Conservation (phyloP, 53 echinoderm and acorn worm species). For the Antedon mediterranea region DNA sequence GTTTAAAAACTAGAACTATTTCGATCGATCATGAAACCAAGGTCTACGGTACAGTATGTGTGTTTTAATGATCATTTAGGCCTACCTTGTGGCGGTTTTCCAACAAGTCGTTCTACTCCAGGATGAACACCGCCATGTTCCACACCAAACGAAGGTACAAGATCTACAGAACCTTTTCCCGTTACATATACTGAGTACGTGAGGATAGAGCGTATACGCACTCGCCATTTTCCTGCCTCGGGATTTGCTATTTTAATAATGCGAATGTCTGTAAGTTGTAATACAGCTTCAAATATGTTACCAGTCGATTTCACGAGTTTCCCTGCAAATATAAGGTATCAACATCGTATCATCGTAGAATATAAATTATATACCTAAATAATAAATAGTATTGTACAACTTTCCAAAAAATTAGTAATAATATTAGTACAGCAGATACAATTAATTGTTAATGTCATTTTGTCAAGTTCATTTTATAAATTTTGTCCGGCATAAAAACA, state of each 20-base stretch:
- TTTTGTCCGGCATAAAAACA: too few relatives aligned
- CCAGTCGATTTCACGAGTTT: neutral
- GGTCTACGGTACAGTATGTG: too few relatives aligned
- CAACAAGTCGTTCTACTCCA: neutral
- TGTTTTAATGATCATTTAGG: too few relatives aligned
- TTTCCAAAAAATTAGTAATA: too few relatives aligned
- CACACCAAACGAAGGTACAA: neutral
- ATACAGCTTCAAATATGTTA: neutral
- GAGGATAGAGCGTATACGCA: neutral
- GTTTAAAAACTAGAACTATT: too few relatives aligned
- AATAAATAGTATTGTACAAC: too few relatives aligned
- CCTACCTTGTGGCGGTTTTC: neutral
- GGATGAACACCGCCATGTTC: neutral
- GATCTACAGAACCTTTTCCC: neutral
- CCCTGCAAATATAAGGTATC: neutral
- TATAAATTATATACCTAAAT: too few relatives aligned
- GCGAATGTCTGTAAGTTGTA: neutral
- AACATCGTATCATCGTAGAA: too few relatives aligned
- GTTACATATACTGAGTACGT: neutral
- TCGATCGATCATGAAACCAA: too few relatives aligned
- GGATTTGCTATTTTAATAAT: neutral
- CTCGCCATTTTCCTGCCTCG: neutral
- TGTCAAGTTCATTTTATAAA: too few relatives aligned
- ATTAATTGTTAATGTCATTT: too few relatives aligned
- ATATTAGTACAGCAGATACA: too few relatives aligned